Base-by-base conservation (phyloP, 1,140 invertebrate species). In the Archivesica marissinica region DNA sequence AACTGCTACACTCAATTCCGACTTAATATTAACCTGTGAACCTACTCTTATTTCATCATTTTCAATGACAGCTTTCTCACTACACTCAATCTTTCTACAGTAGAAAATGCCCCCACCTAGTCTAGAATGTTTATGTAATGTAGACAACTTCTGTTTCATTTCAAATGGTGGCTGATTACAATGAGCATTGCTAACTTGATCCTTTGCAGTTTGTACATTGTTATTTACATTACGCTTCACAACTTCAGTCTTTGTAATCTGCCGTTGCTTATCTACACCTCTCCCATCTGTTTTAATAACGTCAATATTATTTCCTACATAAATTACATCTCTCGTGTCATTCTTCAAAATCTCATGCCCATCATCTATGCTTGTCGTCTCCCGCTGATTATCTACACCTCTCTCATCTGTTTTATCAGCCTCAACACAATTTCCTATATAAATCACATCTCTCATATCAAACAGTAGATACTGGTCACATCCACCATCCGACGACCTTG, bases 401-500 rank as follows among this genome's bases (percentile, higher is more conserved):
- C 25, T 64, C 13, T 9, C 17, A 30, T 4, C 2, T 20, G 6
- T 70, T 38, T 41, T 41, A 2, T 20, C 15, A 44, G n/a, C 6
- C 30, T n/a, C n/a, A 7, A 11, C 1, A 41, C 23, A 59, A 54
- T 79, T 38, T 25, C 59, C 39, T 28, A 79, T 50, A 50, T 64
- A 66, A 30, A 64, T 20, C 25, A 33, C 59, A 66, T 68, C 30
- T 44, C 25, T 59, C 61, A 79, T 64, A 30, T 66, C 59, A 44
- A 66, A 30, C 44, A 79, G 0, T 6, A 79, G 1, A 64, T 79
- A 79, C 52, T 61, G 59, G 28, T 77, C 54, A 77, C 38, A 77
- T 15, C 1, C 20, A 44, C 25, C 25, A 20, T 9, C 4, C 35
- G 35, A 25, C 17, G 54, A 39, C 54, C 50, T 56, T 39, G 33